Base-by-base conservation (phyloP, 2,797 vertebrate genomes). In the Alectoris magna region DNA sequence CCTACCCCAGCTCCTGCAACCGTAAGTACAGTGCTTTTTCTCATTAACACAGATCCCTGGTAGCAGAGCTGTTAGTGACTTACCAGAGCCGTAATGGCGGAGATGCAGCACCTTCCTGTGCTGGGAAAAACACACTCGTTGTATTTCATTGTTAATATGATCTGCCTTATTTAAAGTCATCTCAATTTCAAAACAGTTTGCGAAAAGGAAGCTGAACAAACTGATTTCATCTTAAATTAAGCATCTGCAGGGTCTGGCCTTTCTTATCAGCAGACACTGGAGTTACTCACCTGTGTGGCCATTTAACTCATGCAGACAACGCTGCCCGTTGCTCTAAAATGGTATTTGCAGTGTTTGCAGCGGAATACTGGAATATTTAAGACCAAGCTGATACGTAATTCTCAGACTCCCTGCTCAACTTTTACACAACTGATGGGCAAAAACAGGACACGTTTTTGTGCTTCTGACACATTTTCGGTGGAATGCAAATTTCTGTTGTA, bases 1-100 rank as follows among this genome's bases (percentile, higher is more conserved):
- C 99, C 99, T 93, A 98, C 99, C 98, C 99, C 99, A 63, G 99
- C 99, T 98, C 99, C 99, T 69, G 98, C 99, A 96, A 98, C 99
- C 97, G 99, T 99, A 99, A 99, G 99, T 99, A 98, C 95, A 90
- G 95, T 95, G 95, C 95, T 97, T 97, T 95, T 98, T 97, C 95
- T 98, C 96, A 91, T 97, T 97, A 96, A 96, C 95, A 94, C 96
- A 83, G 92, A 95, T 21, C 13, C 94, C 92, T 95, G 96, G 93
- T 85, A 91, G 87, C 84, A 75, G 84, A 94, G 84, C 89, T 93
- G 96, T 96, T 96, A 95, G 73, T 96, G 81, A 84, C 58, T 64
- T 68, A 43, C 59, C 29, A 77, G 73, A 82, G 87, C 78, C 92
- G 15, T 93, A 90, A 80, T 71, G 89, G 46, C 0, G 1, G 95